Base-by-base conservation (phyloP, 2,888 invertebrate genomes). In the Diadromus collaris region DNA sequence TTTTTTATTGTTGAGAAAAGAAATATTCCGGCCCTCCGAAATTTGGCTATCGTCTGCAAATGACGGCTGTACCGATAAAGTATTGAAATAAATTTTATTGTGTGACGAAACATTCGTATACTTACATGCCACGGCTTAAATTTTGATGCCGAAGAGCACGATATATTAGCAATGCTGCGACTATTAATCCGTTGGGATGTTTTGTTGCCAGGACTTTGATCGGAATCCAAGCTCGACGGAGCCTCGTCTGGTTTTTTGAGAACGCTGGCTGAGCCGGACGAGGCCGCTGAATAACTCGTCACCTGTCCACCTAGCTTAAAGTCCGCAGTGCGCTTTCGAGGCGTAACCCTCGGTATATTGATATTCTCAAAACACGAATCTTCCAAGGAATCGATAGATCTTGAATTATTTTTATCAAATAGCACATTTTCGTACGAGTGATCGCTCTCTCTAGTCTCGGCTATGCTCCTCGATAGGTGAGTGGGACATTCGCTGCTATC, bases 271-370 rank as follows among this genome's bases (percentile, higher is more conserved):
- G 85, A 83, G 46, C 79, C 80, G 54, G 79, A 61, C 70, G 77
- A 68, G 67, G 68, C 74, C 6, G 61, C 34, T 7, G 84, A 75
- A 27, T 87, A 87, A 79, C 78, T 85, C 21, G 65, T 84, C 41
- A 89, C 90, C 68, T 86, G 86, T 10, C 89, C 90, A 1, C 90
- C 90, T 48, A 90, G 84, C 54, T 87, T 87, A 71, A 90, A 90
- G 19, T 90, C 90, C 24, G 84, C 84, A 48, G 83, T 82, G 44
- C 85, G 86, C 72, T 86, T 88, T n/a, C 87, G 83, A 2, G 88
- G 83, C 9, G 83, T 83, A 9, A 89, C 84, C 24, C 90, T 84
- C 0, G 90, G 90, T 76, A 90, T 89, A 56, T 89, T 87, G 70
- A 90, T 89, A 68, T 88, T 86, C 34, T 88, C 87, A 81, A 88